phyloP scores from a whole-genome alignment of 2,888 invertebrate species.

The Acanthoscelides obtectus region DNA sequence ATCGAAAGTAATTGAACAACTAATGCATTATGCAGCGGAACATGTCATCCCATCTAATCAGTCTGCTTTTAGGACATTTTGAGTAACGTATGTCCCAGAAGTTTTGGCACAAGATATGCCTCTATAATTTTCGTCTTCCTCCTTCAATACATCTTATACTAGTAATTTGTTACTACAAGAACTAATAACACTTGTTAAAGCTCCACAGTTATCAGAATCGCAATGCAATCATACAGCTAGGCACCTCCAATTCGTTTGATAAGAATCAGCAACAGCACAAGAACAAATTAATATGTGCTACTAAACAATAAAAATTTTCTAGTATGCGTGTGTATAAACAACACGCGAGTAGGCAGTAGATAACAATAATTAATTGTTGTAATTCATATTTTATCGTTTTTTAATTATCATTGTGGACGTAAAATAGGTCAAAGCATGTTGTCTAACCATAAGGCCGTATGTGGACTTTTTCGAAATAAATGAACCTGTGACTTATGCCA shows the following conservation, averaged over 20 bases:
- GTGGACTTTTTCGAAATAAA: not conserved
- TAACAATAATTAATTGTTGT: not conserved
- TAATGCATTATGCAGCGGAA: too few relatives aligned
- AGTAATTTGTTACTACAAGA: not conserved
- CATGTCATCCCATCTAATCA: too few relatives aligned
- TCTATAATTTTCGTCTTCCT: too few relatives aligned
- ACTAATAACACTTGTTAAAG: not conserved
- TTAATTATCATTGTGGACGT: not conserved
- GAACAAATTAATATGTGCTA: not conserved
- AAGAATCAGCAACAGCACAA: not conserved
- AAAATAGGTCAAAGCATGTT: not conserved
- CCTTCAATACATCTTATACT: too few relatives aligned
- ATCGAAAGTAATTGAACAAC: too few relatives aligned
- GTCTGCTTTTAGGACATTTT: too few relatives aligned
- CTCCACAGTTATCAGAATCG: not conserved
- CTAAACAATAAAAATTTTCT: not conserved
- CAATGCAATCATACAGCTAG: not conserved
- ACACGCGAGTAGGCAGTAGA: not conserved
- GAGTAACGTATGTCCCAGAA: too few relatives aligned
- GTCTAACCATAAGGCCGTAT: not conserved
- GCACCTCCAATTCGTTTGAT: not conserved
- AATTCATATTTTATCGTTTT: not conserved
- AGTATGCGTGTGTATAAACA: not conserved
- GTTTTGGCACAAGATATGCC: too few relatives aligned
- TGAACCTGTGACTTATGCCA: not conserved